Base-by-base conservation (phyloP, 2,797 vertebrate species). In the Lithobates sylvaticus region DNA sequence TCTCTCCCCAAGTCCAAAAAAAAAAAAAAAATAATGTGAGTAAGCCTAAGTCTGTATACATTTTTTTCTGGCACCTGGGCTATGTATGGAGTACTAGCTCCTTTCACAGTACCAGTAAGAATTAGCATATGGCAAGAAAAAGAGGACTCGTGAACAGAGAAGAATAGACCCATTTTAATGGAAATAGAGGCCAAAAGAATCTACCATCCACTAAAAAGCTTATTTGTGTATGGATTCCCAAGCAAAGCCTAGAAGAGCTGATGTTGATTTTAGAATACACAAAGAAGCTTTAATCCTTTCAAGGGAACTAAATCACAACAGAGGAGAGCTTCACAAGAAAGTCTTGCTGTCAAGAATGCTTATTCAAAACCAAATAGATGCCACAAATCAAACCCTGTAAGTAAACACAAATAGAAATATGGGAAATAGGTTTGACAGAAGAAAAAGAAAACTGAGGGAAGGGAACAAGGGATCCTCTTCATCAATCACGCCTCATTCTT, bases 261-360 rank as follows among this genome's bases (percentile, higher is more conserved):
- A 90, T 98, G 97, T 99, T 99, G 97, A 97, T 98, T 98, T 96
- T 98, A 96, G 94, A 93, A 91, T 84, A 90, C 94, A 98, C 97
- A 99, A 98, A 98, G 94, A 96, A 94, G 93, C 91, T 94, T 93
- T 97, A 97, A 98, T 97, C 97, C 96, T 97, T 97, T 97, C 96
- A 97, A 96, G 96, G 95, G 95, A 96, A 96, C 94, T 95, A 96
- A 97, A 97, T 96, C 96, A 95, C 94, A 94, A 93, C 91, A 94
- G 93, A 92, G 95, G 95, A 96, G 92, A 94, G 94, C 92, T 94
- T 92, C 85, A 44, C 94, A 96, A 97, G 94, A 96, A 97, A 97
- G 94, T 90, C 94, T 95, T 95, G 94, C 95, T 95, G 96, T 96
- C 96, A 96, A 95, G 95, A 93, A 89, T 27, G 91, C 91, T 93